Conservation (phyloP, 2,797 vertebrate genomes). For the Clamator glandarius region DNA sequence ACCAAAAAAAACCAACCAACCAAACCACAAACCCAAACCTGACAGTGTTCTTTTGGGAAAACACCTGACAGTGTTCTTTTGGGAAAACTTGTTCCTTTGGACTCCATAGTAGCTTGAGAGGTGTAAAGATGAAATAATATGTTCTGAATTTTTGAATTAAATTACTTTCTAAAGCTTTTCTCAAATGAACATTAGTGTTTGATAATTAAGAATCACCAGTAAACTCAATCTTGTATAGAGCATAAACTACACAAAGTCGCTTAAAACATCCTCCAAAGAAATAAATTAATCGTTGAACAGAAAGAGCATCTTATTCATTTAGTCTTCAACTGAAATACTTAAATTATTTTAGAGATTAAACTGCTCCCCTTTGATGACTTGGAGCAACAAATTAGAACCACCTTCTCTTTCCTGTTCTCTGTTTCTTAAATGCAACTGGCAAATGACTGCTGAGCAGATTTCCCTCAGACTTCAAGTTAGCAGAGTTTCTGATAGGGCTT, state of each 20-base stretch:
- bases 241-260: not conserved
- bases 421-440: not conserved
- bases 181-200: not conserved
- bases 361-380: not conserved
- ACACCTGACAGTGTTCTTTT: fast-evolving
- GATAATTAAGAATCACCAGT: not conserved
- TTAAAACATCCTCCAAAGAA: not conserved
- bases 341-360: not conserved
- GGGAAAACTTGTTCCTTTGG: not conserved
- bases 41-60: not conserved
- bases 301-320: not conserved
- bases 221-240: not conserved
- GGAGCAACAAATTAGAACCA: not conserved
- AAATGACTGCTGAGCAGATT: not conserved
- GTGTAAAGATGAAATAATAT: not conserved
- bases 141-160: not conserved
- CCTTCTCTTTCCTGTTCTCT: not conserved
- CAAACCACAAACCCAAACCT: fast-evolving
- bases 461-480: not conserved
- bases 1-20: not conserved
- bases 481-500: not conserved
- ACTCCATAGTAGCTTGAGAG: not conserved
- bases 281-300: not conserved
- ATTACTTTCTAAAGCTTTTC: not conserved
- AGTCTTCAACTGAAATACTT: not conserved